Conservation (phyloP, 2,888 invertebrate species). For the Andrena praecox region DNA sequence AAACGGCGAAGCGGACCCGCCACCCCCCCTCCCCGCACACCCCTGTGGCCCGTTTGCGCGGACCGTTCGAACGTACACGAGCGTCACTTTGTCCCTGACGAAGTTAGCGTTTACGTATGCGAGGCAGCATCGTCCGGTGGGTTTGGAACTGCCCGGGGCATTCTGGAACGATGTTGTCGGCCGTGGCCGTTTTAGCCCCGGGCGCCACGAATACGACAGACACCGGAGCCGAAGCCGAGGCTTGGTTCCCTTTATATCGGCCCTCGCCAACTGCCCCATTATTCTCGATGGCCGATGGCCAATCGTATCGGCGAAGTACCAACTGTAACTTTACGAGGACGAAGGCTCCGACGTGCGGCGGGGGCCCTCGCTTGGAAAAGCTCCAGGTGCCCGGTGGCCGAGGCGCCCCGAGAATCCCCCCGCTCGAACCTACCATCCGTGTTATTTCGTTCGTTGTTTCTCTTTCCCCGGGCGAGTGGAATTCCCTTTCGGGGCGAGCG, state of each 20-base stretch:
- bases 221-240: slow-evolving; percentile 55
- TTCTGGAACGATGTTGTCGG: slow-evolving; percentile 83
- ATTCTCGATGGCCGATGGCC: slow-evolving; percentile 82
- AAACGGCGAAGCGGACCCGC: slow-evolving; percentile 58
- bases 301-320: slow-evolving; percentile 80
- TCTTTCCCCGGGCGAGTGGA: slow-evolving; percentile 3
- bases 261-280: slow-evolving; percentile 81
- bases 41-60: slow-evolving; percentile 2
- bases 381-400: slow-evolving; percentile 49
- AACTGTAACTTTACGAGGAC: slow-evolving; percentile 77
- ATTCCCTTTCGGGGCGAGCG: background rate
- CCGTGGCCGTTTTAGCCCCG: slow-evolving; percentile 82
- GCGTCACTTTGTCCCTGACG: slow-evolving; percentile 80
- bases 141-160: slow-evolving; percentile 80
- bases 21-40: background rate
- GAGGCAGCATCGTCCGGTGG: slow-evolving; percentile 77
- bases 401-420: slow-evolving; percentile 6
- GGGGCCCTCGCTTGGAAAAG: slow-evolving; percentile 55
- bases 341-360: slow-evolving; percentile 55
- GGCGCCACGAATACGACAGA: slow-evolving; percentile 79
- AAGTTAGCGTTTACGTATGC: slow-evolving; percentile 80
- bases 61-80: slow-evolving; percentile 51
- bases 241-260: slow-evolving; percentile 78
- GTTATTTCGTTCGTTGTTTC: slow-evolving; percentile 2
- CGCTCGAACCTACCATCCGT: background rate